These are phyloP conservation scores for Psococerastis gibbosa DNA, from an alignment of 2,888 invertebrate species.

Conservation along the genomic window DNA sequence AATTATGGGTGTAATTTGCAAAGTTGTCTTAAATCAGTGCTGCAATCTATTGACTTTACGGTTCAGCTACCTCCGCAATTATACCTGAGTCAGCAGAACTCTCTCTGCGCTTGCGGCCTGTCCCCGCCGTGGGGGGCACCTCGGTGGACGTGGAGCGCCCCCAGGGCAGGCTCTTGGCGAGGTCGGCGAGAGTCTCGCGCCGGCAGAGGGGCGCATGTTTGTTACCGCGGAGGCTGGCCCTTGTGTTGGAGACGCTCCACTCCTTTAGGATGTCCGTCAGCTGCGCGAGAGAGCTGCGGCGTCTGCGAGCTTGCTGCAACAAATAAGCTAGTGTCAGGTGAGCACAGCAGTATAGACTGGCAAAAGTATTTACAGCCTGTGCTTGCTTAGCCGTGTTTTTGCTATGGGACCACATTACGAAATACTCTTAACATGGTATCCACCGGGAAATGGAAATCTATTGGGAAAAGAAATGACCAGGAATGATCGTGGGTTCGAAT, in stretches of 20 bases:
- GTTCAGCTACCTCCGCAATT: too few relatives aligned
- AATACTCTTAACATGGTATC: too few relatives aligned
- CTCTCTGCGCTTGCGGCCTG: slow-evolving; percentile 54
- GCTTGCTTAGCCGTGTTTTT: too few relatives aligned
- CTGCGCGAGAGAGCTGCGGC: slow-evolving; percentile 72
- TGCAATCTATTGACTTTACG: too few relatives aligned
- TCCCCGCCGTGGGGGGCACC: slow-evolving; percentile 9
- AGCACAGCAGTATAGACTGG: too few relatives aligned
- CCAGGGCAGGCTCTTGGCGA: slow-evolving; percentile 72
- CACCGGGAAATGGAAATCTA: too few relatives aligned
- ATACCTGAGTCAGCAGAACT: slow-evolving; percentile 74
- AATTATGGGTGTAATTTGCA: too few relatives aligned
- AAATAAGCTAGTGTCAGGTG: neutral
- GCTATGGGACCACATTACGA: too few relatives aligned
- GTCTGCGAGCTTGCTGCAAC: slow-evolving; percentile 32
- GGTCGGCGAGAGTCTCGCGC: slow-evolving; percentile 70
- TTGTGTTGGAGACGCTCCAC: slow-evolving; percentile 50
- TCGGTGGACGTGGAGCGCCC: slow-evolving; percentile 42
- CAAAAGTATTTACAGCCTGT: too few relatives aligned
- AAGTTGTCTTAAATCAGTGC: too few relatives aligned
- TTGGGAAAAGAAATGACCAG: too few relatives aligned
- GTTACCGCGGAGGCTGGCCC: slow-evolving; percentile 28
- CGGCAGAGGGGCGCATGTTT: slow-evolving; percentile 53
- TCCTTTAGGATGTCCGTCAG: slow-evolving; percentile 73
- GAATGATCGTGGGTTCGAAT: too few relatives aligned